These are phyloP conservation scores for Harpagifer antarcticus DNA, from an alignment of 2,797 vertebrate species.

Conservation along the genomic window DNA sequence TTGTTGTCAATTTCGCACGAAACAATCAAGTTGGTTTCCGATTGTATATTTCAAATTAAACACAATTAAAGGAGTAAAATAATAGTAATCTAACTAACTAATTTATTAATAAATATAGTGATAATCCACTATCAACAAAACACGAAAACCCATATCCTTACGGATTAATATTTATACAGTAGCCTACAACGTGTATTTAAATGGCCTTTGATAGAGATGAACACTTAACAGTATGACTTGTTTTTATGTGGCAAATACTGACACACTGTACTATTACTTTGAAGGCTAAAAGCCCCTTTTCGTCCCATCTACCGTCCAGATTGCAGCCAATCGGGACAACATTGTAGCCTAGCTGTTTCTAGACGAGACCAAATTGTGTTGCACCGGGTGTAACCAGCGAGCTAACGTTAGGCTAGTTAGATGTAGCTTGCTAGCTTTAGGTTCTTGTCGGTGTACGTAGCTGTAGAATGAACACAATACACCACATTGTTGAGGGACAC, in stretches of 20 bases:
- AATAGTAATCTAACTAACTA: too few relatives aligned
- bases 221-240: neutral
- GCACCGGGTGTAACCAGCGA: conserved; percentile 76
- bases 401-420: conserved; percentile 80
- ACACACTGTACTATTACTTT: conserved; percentile 5
- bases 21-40: neutral
- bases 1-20: neutral
- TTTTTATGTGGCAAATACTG: neutral
- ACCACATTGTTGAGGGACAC: conserved; percentile 1
- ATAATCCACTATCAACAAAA: neutral
- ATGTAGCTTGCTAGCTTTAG: conserved; percentile 74
- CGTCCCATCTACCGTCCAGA: neutral
- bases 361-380: conserved; percentile 54
- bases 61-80: neutral
- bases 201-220: neutral
- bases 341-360: conserved; percentile 55
- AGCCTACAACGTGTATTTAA: neutral
- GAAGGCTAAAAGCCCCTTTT: neutral
- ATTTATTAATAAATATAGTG: neutral
- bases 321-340: neutral
- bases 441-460: conserved; percentile 47
- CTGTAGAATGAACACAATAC: conserved; percentile 26
- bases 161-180: neutral
- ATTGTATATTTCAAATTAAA: conserved; percentile 1
- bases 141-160: neutral